Conservation (phyloP, 2,797 vertebrate species). For the Loriculus beryllinus region DNA sequence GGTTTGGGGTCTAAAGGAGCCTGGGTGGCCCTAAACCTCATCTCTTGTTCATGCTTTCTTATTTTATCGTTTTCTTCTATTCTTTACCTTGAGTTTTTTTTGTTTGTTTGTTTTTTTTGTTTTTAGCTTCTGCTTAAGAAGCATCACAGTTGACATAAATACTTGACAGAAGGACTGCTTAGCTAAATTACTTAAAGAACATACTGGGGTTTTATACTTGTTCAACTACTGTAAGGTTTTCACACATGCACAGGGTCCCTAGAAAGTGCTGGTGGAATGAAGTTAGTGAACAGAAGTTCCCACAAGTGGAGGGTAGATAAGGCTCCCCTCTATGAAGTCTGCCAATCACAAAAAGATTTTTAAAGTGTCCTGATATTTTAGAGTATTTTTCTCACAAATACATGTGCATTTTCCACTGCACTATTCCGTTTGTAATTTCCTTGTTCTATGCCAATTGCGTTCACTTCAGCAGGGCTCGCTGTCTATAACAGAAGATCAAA, state of each 20-base stretch:
- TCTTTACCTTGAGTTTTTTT: not conserved
- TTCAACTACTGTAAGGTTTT: not conserved
- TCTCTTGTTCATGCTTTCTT: not conserved
- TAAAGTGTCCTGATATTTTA: not conserved
- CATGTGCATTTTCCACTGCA: not conserved
- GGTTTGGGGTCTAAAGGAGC: not conserved
- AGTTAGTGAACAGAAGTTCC: not conserved
- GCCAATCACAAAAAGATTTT: not conserved
- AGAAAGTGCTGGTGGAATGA: not conserved
- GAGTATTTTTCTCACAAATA: not conserved
- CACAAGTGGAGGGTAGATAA: not conserved
- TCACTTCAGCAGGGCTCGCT: not conserved
- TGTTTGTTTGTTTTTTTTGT: accelerated
- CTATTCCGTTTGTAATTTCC: not conserved
- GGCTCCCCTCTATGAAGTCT: accelerated
- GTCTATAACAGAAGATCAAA: not conserved
- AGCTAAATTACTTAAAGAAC: not conserved
- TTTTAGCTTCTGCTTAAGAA: not conserved
- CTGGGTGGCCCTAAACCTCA: not conserved
- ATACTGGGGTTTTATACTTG: not conserved
- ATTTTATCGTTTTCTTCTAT: not conserved
- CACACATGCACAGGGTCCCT: accelerated
- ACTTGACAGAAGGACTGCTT: not conserved
- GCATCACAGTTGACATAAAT: not conserved
- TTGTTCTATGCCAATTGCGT: not conserved